Conservation (phyloP, 2,797 vertebrate genomes). For the Cercopithecus hamlyni region DNA sequence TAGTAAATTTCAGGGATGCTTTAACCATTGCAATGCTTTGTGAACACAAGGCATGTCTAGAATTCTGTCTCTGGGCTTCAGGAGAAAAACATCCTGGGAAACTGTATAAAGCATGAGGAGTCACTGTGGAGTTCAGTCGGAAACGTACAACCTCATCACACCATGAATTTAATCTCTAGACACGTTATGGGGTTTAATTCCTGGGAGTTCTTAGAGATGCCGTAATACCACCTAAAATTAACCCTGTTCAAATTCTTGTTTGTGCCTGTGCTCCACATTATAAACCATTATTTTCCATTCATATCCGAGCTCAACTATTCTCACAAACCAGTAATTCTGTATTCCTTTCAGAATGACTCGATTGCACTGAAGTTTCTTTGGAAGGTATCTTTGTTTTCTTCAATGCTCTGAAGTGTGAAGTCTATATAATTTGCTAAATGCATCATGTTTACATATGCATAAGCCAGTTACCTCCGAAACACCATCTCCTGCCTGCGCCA, state of each 20-base stretch:
- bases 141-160: slow-evolving; percentile 3
- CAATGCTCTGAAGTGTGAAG: slow-evolving; percentile 74
- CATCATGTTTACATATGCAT: slow-evolving; percentile 77
- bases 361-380: slow-evolving; percentile 42
- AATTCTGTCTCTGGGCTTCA: neutral
- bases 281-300: slow-evolving; percentile 59
- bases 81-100: slow-evolving; percentile 51
- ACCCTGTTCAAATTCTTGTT: slow-evolving; percentile 22
- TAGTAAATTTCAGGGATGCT: neutral
- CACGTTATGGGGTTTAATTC: slow-evolving; percentile 19
- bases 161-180: slow-evolving; percentile 49
- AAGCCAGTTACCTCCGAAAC: slow-evolving; percentile 70
- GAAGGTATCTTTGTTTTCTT: slow-evolving; percentile 71
- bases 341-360: slow-evolving; percentile 49
- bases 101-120: neutral
- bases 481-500: slow-evolving; percentile 44
- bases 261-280: neutral
- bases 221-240: slow-evolving; percentile 54
- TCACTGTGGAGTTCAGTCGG: slow-evolving; percentile 30
- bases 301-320: neutral
- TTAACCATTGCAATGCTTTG: neutral
- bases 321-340: slow-evolving; percentile 55
- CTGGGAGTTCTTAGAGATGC: slow-evolving; percentile 19
- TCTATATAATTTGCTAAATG: slow-evolving; percentile 76
- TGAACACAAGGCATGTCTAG: neutral